phyloP scores from a whole-genome alignment of 2,113 vertebrate genomes.

The Ceuthmochares aereus region DNA sequence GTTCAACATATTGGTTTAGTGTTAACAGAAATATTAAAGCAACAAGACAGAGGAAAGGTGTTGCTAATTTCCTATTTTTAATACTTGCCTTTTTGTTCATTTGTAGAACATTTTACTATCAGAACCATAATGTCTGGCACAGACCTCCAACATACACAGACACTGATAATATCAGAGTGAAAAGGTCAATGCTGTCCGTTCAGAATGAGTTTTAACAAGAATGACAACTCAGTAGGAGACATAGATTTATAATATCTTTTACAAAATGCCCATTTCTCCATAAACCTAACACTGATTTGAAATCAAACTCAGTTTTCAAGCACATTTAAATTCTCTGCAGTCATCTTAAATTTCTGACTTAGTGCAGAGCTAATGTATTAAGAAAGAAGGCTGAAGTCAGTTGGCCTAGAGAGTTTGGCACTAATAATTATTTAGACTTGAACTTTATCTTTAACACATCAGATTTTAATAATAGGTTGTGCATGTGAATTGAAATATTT shows the following conservation, averaged over 20 bases:
- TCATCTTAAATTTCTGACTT: constrained; percentile 49
- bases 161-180: background rate
- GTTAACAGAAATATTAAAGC: constrained; percentile 39
- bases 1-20: constrained; percentile 6
- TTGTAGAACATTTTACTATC: constrained; percentile 14
- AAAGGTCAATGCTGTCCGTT: background rate
- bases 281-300: constrained; percentile 11
- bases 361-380: background rate
- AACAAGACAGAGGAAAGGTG: constrained; percentile 17
- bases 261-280: background rate
- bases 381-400: background rate
- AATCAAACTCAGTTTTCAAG: constrained; percentile 14
- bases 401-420: constrained; percentile 24
- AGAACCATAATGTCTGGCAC: background rate
- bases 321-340: constrained; percentile 38
- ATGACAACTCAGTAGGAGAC: background rate
- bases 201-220: background rate
- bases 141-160: background rate
- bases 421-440: constrained; percentile 37
- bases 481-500: background rate
- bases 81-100: constrained; percentile 22
- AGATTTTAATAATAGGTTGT: constrained; percentile 19
- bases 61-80: constrained; percentile 18
- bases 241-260: background rate
- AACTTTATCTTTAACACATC: constrained; percentile 33